A percentile compares a stretch with the other conserved stretches of the same genome.
Conservation (phyloP, 2,797 vertebrate genomes). For the Nothura maculosa region DNA sequence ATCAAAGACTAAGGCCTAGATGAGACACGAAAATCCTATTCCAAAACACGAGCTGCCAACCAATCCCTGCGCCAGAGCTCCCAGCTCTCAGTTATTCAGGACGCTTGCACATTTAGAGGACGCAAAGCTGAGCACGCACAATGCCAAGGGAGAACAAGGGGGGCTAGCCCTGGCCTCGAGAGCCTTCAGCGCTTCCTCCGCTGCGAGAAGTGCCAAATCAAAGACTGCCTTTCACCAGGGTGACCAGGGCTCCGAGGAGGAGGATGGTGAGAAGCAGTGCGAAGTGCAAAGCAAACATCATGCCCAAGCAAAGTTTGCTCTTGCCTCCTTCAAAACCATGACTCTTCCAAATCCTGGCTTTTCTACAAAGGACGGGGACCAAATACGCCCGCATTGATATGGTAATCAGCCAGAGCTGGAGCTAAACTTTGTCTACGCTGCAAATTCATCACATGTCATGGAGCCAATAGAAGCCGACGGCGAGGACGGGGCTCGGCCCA, state of each 20-base stretch:
- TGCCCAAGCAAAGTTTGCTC: accelerated
- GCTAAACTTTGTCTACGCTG: not conserved
- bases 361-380: not conserved
- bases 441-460: not conserved
- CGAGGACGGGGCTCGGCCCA: not conserved
- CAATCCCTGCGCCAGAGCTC: not conserved
- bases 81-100: not conserved
- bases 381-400: accelerated
- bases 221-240: not conserved
- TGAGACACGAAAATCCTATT: not conserved
- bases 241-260: not conserved
- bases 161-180: not conserved
- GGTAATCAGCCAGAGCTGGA: not conserved
- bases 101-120: not conserved
- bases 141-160: not conserved
- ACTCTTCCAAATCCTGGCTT: not conserved
- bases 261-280: not conserved
- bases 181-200: not conserved
- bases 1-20: not conserved
- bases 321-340: not conserved
- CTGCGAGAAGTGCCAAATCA: not conserved
- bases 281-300: not conserved
- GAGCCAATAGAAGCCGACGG: not conserved
- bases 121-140: not conserved
- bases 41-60: not conserved